Evolutionary conservation across 2,888 invertebrate genomes (phyloP), one percentile per base, ranked within the genome.

Genomic region (Serrognathus titanus): DNA sequence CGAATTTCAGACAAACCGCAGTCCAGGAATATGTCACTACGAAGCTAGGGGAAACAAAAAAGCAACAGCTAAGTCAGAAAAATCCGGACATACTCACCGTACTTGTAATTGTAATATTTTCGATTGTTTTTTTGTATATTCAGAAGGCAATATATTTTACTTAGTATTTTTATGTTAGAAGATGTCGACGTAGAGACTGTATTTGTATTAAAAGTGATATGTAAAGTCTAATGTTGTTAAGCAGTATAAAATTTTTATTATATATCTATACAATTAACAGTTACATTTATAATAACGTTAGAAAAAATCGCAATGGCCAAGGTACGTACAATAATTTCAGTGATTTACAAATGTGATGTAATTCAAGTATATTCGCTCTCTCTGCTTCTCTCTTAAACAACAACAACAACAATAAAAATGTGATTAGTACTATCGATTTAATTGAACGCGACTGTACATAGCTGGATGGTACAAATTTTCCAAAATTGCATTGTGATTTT

Each of bases 61-160:
- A 24, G 13, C 46, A 45, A 40, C 46, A 10, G 24, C 40, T 51
- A 51, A 43, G 54, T 16, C 39, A 60, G 48, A 63, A 64, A 40
- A 63, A 57, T 51, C 58, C 62, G 46, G 70, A 71, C 57, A 40
- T 67, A 47, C 59, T 69, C 56, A 62, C 67, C 48, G 62, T 71
- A 54, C 61, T 69, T 53, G 53, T 70, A 50, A 67, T 73, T 64
- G 55, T 68, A 41, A 55, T 69, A 58, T 61, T 72, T 59, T 71
- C 72, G 16, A 62, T 74, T 61, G 48, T 72, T 49, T 63, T 65
- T 60, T 64, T 72, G 58, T 71, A 69, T 67, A 60, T 70, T 55
- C 68, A 68, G 62, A 66, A 63, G 67, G 69, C 70, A 67, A 66
- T 72, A 66, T 70, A 66, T 71, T 69, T 70, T 66, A 65, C 58